phyloP scores from a whole-genome alignment of 2,113 vertebrate genomes.

The Regulus satrapa region DNA sequence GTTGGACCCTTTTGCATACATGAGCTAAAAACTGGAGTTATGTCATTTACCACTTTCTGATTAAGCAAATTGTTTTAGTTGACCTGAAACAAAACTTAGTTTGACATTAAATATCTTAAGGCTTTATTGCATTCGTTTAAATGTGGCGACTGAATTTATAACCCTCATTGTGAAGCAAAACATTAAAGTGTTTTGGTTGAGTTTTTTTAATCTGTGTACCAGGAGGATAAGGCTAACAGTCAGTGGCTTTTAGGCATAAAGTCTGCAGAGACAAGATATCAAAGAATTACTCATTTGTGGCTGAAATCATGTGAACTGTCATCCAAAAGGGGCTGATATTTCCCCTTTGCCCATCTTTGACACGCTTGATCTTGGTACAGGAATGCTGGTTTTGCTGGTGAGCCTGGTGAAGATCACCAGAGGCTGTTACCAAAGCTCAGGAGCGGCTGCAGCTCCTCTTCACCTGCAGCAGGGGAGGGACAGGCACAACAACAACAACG shows the following conservation, averaged over 20 bases:
- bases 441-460: conserved; percentile 47
- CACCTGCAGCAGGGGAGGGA: conserved; percentile 68
- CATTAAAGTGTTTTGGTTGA: background rate
- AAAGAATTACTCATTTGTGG: background rate
- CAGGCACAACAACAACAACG: conserved; percentile 70
- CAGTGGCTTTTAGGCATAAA: background rate
- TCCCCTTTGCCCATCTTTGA: background rate
- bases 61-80: background rate
- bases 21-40: background rate
- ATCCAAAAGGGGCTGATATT: background rate
- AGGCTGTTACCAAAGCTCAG: background rate
- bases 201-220: background rate
- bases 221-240: background rate
- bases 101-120: background rate
- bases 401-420: background rate
- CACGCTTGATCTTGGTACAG: background rate
- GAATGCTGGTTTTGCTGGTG: background rate
- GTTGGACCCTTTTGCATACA: background rate
- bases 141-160: background rate
- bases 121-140: background rate
- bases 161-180: background rate
- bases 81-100: background rate
- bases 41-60: background rate
- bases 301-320: background rate
- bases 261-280: background rate